Evolutionary conservation across 2,797 vertebrate genomes (phyloP), one percentile per base, ranked within the genome.

Genomic region (Buceros bicornis): DNA sequence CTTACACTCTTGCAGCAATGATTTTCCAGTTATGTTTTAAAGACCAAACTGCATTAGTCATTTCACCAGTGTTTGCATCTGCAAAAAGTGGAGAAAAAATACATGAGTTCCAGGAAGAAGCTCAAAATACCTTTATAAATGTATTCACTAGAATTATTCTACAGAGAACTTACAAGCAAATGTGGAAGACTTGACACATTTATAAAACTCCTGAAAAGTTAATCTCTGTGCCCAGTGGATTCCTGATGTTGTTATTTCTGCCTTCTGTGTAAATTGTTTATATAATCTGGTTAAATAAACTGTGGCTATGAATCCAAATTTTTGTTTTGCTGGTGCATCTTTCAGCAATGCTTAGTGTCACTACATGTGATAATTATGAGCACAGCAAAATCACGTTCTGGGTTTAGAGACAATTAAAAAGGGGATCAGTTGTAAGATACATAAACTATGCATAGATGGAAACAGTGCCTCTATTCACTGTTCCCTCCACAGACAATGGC

Each of bases 81-180:
- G 20, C 65, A 40, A 89, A 62, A 92, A 95, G 89, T 26, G 35
- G 20, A 80, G 50, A 90, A 87, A 81, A 74, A 87, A 72, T 35
- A 13, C 2, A 33, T 54, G 45, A 65, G 45, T 82, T 96, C n/a
- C 78, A 84, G 83, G 60, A 92, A 72, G 28, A 91, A 60, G 16
- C 64, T 82, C 82, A 56, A 96, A 89, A 94, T 79, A 37, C 13
- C 29, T 77, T 79, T 84, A 70, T 69, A 77, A 70, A 77, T 84
- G 21, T 73, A 54, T 85, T 87, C 17, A 70, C 67, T 70, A 58
- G 43, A 62, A 57, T 89, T 89, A n/a, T 48, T 87, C 40, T 51
- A 53, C 25, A 50, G 56, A 66, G 14, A 70, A 48, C 12, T 58
- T 8, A 0, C n/a, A 91, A 69, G 53, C 65, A 26, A 70, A 47